A percentile compares a stretch with the other conserved stretches of the same genome.
phyloP scores from a whole-genome alignment of 2,797 vertebrate genomes.

The Chelonia mydas region DNA sequence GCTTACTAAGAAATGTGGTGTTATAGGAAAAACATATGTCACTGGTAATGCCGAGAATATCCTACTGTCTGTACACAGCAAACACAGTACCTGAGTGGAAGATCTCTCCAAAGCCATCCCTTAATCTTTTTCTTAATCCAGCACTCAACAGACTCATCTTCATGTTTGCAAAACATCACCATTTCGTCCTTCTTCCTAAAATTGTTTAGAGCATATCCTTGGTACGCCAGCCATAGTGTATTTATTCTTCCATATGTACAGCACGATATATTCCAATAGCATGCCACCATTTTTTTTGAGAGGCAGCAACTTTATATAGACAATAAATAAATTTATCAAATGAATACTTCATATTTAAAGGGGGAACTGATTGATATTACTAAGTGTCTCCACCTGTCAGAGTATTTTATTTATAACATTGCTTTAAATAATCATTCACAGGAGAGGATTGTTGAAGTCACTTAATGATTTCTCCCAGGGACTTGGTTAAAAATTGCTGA shows the following conservation, averaged over 20 bases:
- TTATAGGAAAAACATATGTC: conserved; percentile 6
- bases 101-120: conserved; percentile 52
- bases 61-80: neutral
- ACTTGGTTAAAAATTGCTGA: neutral
- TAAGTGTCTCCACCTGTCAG: conserved; percentile 73
- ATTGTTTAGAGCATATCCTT: conserved; percentile 26
- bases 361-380: conserved; percentile 77
- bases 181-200: conserved; percentile 50
- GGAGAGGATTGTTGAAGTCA: conserved; percentile 36
- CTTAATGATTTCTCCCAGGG: conserved; percentile 20
- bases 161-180: conserved; percentile 65
- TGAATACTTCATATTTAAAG: conserved; percentile 78
- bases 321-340: conserved; percentile 82
- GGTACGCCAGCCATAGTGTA: neutral
- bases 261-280: conserved; percentile 35
- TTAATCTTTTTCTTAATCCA: conserved; percentile 77
- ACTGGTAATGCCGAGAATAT: neutral
- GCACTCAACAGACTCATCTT: conserved; percentile 50
- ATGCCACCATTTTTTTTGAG: conserved; percentile 48
- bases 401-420: conserved; percentile 64
- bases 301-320: conserved; percentile 77
- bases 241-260: conserved; percentile 30
- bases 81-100: conserved; percentile 57
- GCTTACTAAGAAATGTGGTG: neutral
- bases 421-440: conserved; percentile 67